phyloP scores from a whole-genome alignment of 2,888 invertebrate species.

The Aspidiotus destructor region DNA sequence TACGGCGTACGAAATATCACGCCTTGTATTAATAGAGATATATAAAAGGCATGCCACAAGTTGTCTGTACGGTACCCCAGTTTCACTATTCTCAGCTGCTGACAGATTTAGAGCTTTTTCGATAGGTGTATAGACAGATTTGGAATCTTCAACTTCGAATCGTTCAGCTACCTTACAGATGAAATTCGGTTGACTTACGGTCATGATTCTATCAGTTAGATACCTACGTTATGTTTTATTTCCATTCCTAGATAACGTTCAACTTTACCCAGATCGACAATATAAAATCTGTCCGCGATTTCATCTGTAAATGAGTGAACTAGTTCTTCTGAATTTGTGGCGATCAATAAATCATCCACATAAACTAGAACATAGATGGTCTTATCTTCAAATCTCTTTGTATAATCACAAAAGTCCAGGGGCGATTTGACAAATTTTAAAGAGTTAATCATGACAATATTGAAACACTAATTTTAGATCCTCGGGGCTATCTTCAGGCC shows the following conservation, averaged over 20 bases:
- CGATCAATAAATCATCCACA: conserved; percentile 22
- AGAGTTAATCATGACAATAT: neutral
- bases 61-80: neutral
- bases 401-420: conserved; percentile 19
- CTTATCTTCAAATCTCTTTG: neutral
- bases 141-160: neutral
- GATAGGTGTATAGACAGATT: conserved; percentile 17
- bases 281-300: conserved; percentile 6
- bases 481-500: neutral
- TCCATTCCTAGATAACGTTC: conserved; percentile 10
- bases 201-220: neutral
- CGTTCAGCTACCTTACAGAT: conserved; percentile 14
- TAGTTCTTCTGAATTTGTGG: no score
- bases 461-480: neutral
- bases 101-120: conserved; percentile 2
- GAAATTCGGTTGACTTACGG: conserved; percentile 11
- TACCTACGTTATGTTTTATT: conserved; percentile 8
- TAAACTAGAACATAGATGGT: neutral
- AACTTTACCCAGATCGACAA: conserved; percentile 8
- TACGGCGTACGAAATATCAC: conserved; percentile 16
- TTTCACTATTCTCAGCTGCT: conserved; percentile 1
- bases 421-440: conserved; percentile 8
- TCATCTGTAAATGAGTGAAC: conserved; percentile 6
- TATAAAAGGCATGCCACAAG: conserved; percentile 12
- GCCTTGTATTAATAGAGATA: conserved; percentile 4